Evolutionary conservation across 2,888 invertebrate genomes (phyloP).

Genomic region (Cecidostiba fungosa): DNA sequence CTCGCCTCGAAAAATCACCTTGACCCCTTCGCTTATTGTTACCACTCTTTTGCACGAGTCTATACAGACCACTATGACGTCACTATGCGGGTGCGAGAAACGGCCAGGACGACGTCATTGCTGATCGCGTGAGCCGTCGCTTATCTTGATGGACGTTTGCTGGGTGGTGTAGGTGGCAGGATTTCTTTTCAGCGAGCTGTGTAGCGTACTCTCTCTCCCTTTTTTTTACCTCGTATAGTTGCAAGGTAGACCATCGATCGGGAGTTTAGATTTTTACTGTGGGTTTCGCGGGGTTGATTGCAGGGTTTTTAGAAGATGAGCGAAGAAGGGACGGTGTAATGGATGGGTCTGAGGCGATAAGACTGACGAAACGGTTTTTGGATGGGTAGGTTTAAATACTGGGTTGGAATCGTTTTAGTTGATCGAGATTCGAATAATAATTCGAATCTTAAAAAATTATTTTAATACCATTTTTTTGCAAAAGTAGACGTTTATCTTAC

Average conservation of each 20-base stretch:
- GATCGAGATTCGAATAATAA: neutral
- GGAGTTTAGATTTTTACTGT: neutral
- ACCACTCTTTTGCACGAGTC: neutral
- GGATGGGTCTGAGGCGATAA: neutral
- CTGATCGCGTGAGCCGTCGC: slow-evolving; percentile 31
- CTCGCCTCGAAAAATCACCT: slow-evolving; percentile 8
- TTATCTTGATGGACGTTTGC: slow-evolving; percentile 45
- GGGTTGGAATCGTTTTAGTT: neutral
- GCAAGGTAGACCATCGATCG: neutral
- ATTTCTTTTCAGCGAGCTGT: slow-evolving; percentile 10
- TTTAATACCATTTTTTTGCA: neutral
- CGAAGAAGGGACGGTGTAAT: neutral
- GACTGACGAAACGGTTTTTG: neutral
- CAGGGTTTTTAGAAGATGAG: neutral
- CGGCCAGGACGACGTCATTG: slow-evolving; percentile 29
- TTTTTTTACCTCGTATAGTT: neutral
- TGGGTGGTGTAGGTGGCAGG: neutral
- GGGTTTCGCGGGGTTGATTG: too few species aligned
- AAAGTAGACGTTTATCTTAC: neutral
- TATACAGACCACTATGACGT: slow-evolving; percentile 12
- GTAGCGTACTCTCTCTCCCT: neutral
- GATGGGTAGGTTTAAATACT: neutral
- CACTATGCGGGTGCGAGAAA: slow-evolving; percentile 17
- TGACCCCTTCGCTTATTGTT: neutral
- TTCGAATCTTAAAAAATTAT: neutral